Base-by-base conservation (phyloP, 2,888 invertebrate genomes). In the Priocnemis perturbator region DNA sequence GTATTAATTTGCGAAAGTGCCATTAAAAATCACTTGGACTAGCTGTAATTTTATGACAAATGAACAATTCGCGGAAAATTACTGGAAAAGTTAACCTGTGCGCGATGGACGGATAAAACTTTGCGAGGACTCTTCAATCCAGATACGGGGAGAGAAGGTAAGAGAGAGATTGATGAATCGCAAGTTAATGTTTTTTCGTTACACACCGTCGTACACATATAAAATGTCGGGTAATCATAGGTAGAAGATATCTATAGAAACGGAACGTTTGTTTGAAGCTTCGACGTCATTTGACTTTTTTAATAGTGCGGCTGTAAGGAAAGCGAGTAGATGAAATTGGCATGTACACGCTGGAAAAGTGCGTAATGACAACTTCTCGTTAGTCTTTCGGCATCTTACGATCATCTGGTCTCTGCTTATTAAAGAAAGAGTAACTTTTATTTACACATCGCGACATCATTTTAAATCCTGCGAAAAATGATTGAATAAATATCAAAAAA, bases 371-470 rank as follows among this genome's bases (percentile, higher is more conserved):
- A 50, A 55, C 63, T 66, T 60, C 61, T 61, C 57, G 44, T 60
- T 60, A 62, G 57, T 60, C 56, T 61, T 60, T 69, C 53, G 64
- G 65, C 64, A 59, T 11, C 66, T 64, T 67, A 62, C 55, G 66
- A 60, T 67, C 53, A 67, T 64, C 66, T 59, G 60, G 70, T 78
- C 72, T 78, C 74, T 78, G 74, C 78, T 74, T 78, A 69, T 74
- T 73, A 53, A 69, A 74, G 72, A 64, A 57, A 62, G 62, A 30
- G 61, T 19, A 19, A 11, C 37, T 63, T 67, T 73, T 68, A 60
- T 71, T 73, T 71, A 66, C 53, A 50, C 63, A 9, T 37, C 14
- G 23, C 52, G 52, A 58, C 48, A 15, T 72, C 73, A 65, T 60
- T 64, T 73, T 66, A 23, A 21, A 47, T 48, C 48, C 67, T 60